Base-by-base conservation (phyloP, 2,113 vertebrate genomes). In the Colinus virginianus region DNA sequence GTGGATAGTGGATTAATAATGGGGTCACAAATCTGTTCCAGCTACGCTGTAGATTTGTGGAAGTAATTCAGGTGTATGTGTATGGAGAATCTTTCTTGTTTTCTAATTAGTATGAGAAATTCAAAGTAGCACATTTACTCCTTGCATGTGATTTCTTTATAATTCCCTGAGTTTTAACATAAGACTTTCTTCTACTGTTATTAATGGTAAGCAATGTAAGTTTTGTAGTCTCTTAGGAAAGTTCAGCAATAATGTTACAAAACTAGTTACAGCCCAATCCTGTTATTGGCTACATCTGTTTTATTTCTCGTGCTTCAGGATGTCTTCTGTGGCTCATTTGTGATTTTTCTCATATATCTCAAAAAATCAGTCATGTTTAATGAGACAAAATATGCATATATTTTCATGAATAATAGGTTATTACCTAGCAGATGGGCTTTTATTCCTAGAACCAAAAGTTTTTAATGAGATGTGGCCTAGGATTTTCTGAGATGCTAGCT, bases 371-470 rank as follows among this genome's bases (percentile, higher is more conserved):
- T 72, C 59, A 25, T 46, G 61, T 94, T 88, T 78, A 90, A 91
- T 76, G 59, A 84, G 79, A 84, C 34, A 90, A 94, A 95, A 88
- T 81, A 84, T 42, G 25, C 13, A 34, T 76, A 3, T 67, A 14
- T 94, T 93, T 90, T 78, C 45, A 58, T 84, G 75, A 89, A 92
- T 42, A 91, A 92, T 53, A 78, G 61, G 46, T 88, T 90, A 70
- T 88, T 95, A 69, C 58, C 89, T 81, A 84, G 45, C 85, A 94
- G 88, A 90, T 88, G 80, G 83, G 49, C 53, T 96, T 70, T 74
- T 81, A 64, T 67, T 90, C n/a, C 18, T 34, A n/a, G 58, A 76
- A 93, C 62, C 62, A 90, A 62, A 94, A 95, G 58, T 61, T 38
- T 21, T 38, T 83, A 78, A 59, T 74, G 63, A 84, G 74, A 59